Evolutionary conservation across 2,888 invertebrate genomes (phyloP).

Genomic region (Thereva unica): DNA sequence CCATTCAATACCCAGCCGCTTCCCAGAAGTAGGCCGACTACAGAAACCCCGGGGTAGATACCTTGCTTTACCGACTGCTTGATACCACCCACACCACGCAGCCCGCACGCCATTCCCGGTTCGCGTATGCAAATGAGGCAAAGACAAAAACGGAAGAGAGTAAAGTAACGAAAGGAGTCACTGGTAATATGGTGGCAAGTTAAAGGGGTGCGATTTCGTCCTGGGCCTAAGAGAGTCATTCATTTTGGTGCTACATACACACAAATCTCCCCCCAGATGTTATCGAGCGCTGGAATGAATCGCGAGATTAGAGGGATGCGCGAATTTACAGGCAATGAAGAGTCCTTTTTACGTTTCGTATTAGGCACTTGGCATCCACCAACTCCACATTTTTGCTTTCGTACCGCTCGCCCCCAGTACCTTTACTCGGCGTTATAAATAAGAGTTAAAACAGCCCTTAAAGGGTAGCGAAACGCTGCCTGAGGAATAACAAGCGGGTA

Average conservation of each 20-base stretch:
- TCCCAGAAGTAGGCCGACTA: too few species aligned
- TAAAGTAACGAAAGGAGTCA: conserved; percentile 29
- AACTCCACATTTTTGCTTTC: conserved; percentile 6
- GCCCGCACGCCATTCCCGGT: conserved; percentile 12
- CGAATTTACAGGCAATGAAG: conserved; percentile 33
- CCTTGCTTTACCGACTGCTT: conserved; percentile 2
- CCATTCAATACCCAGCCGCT: conserved; percentile 16
- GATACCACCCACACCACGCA: not conserved
- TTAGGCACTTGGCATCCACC: conserved; percentile 14
- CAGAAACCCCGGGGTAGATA: too few species aligned
- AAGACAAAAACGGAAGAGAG: conserved; percentile 34
- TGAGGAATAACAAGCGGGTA: not conserved
- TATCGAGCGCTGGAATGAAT: conserved; percentile 27
- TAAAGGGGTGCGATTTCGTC: conserved; percentile 33
- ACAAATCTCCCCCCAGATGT: not conserved
- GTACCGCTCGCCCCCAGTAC: conserved; percentile 10
- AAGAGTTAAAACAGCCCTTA: conserved; percentile 18
- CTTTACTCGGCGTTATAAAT: conserved; percentile 7
- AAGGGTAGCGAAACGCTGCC: conserved; percentile 20
- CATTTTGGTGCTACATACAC: not conserved
- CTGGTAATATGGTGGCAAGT: conserved; percentile 20
- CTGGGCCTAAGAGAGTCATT: conserved; percentile 15
- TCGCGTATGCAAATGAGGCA: conserved; percentile 37
- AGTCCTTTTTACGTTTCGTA: conserved; percentile 8
- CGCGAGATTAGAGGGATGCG: conserved; percentile 31